Evolutionary conservation across 1,140 invertebrate genomes (phyloP).

Genomic region (Andricus grossulariae): DNA sequence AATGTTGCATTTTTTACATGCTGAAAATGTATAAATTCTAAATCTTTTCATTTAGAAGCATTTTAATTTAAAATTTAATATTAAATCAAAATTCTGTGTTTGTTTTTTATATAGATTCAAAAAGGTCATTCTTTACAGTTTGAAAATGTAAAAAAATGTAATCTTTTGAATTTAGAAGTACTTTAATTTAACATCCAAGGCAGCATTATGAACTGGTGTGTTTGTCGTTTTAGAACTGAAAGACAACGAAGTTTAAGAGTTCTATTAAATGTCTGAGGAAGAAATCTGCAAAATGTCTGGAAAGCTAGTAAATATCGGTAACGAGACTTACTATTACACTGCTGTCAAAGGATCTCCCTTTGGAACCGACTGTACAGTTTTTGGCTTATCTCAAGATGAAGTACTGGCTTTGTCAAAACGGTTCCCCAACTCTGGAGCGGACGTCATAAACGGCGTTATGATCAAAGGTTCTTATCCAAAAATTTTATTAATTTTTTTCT

Average conservation of each 20-base stretch:
- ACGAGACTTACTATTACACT: conserved; percentile 78
- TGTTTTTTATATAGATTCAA: too few relatives aligned
- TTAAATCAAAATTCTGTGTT: too few relatives aligned
- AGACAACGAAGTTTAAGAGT: conserved; percentile 63
- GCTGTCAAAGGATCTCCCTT: conserved; percentile 87
- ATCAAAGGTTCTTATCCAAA: conserved; percentile 76
- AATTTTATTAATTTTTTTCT: conserved; percentile 33
- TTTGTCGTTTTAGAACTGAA: conserved; percentile 70
- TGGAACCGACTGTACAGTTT: conserved; percentile 82
- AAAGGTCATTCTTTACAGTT: neutral
- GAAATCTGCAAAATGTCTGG: conserved; percentile 56
- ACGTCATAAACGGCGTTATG: conserved; percentile 83
- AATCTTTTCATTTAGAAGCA: too few relatives aligned
- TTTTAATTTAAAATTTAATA: too few relatives aligned
- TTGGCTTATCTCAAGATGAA: conserved; percentile 84
- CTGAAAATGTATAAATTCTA: too few relatives aligned
- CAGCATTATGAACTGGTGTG: conserved; percentile 34
- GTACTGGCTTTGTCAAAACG: conserved; percentile 80
- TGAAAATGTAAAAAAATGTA: neutral
- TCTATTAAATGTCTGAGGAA: conserved; percentile 9
- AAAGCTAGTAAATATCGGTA: conserved; percentile 59
- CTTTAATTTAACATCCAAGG: conserved; percentile 27
- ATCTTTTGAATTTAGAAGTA: neutral
- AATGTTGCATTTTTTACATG: too few relatives aligned
- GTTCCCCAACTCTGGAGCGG: conserved; percentile 79